A percentile compares a stretch with the other conserved stretches of the same genome.
Evolutionary conservation across 2,888 invertebrate species (phyloP).

Genomic region (Ceratothoa steindachneri): DNA sequence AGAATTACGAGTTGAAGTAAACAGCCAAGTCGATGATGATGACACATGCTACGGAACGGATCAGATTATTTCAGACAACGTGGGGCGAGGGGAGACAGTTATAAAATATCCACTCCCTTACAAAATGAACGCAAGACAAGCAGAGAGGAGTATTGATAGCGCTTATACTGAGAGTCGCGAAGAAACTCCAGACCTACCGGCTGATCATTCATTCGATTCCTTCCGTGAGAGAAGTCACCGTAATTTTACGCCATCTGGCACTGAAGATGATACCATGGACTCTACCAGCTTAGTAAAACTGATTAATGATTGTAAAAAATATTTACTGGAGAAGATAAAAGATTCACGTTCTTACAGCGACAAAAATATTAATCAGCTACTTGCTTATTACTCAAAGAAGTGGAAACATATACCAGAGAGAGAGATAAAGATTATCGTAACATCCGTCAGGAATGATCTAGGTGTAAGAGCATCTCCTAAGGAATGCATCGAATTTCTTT

Average conservation of each 20-base stretch:
- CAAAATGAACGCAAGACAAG: neutral
- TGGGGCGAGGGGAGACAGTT: neutral
- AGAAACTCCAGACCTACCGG: neutral
- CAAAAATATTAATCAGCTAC: neutral
- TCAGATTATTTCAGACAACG: neutral
- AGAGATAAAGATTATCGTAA: neutral
- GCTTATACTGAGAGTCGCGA: conserved; percentile 3
- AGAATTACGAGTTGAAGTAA: neutral
- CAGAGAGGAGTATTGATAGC: neutral
- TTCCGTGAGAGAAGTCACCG: neutral
- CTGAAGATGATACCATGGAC: neutral
- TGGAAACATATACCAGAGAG: neutral
- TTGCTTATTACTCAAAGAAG: neutral
- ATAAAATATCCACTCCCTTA: neutral
- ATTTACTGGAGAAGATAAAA: neutral
- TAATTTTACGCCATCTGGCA: neutral
- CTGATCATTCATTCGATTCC: neutral
- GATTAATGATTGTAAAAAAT: neutral
- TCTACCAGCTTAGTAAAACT: neutral
- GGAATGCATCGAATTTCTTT: neutral
- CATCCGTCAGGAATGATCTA: neutral
- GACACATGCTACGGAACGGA: conserved; percentile 1
- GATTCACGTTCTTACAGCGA: conserved; percentile 5
- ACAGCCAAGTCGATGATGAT: neutral
- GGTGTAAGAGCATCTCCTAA: neutral